Evolutionary conservation across 2,113 vertebrate species (phyloP).

Genomic region (Ameiurus melas): DNA sequence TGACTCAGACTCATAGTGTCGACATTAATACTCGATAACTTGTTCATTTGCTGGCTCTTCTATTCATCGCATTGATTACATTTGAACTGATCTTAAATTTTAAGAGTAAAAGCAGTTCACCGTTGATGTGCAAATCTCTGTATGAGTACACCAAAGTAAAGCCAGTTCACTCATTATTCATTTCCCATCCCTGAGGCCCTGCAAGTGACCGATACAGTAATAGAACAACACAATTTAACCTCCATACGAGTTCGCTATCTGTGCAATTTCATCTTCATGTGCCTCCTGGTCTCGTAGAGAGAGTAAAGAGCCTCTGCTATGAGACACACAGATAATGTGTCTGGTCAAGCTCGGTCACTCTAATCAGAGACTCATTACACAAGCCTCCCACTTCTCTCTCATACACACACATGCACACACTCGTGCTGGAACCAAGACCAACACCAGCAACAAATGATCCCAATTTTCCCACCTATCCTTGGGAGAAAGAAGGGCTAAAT

Average conservation of each 20-base stretch:
- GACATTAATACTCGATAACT: not conserved
- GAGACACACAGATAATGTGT: conserved; percentile 37
- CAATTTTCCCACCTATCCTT: conserved; percentile 42
- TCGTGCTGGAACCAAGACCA: conserved; percentile 33
- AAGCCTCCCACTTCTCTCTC: conserved; percentile 32
- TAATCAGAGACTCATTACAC: conserved; percentile 54
- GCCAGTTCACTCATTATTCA: not conserved
- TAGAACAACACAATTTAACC: not conserved
- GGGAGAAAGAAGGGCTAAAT: conserved; percentile 24
- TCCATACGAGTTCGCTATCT: not conserved
- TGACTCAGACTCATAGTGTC: not conserved
- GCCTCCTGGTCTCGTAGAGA: conserved; percentile 1
- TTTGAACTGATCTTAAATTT: not conserved
- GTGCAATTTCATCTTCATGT: not conserved
- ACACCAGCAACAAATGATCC: conserved; percentile 38
- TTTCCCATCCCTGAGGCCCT: not conserved
- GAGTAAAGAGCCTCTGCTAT: conserved; percentile 27
- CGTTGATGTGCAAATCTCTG: not conserved
- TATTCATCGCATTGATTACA: not conserved
- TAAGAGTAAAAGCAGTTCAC: not conserved
- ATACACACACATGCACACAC: conserved; percentile 40
- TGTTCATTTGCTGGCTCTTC: not conserved
- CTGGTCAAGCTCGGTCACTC: conserved; percentile 44
- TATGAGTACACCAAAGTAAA: not conserved
- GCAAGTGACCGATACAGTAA: conserved; percentile 16